These are phyloP conservation scores for Erpornis zantholeuca DNA, from an alignment of 2,113 vertebrate species.

Conservation along the genomic window DNA sequence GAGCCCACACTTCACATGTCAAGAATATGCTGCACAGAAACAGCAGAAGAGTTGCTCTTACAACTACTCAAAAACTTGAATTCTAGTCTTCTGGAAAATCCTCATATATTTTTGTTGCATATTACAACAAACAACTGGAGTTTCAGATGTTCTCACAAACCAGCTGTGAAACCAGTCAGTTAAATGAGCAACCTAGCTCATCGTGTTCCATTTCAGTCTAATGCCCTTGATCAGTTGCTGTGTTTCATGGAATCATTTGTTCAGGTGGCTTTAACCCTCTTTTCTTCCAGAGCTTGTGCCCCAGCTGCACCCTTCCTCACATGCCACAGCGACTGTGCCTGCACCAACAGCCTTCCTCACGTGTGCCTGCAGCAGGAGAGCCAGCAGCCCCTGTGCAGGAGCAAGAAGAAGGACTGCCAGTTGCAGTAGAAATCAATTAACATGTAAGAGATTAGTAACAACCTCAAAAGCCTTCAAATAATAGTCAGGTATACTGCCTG, in stretches of 20 bases:
- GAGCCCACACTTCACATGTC: neutral
- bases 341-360: neutral
- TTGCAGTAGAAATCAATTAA: neutral
- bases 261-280: neutral
- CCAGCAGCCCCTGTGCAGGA: neutral
- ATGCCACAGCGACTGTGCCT: neutral
- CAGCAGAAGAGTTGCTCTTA: neutral
- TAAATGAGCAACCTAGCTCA: neutral
- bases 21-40: neutral
- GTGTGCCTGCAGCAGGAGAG: neutral
- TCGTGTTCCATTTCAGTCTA: neutral
- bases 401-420: fast-evolving
- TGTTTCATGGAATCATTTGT: neutral
- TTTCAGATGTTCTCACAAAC: neutral
- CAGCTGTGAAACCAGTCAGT: neutral
- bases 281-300: neutral
- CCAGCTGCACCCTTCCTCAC: neutral
- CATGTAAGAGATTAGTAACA: neutral
- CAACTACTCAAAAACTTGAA: neutral
- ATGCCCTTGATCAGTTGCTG: neutral
- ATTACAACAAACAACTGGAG: neutral
- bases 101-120: neutral
- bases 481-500: neutral
- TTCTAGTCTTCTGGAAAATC: neutral
- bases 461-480: neutral